Evolutionary conservation across 2,113 vertebrate species (phyloP), one percentile per base, ranked within the genome.

Genomic region (Drymodes brunneopygia): DNA sequence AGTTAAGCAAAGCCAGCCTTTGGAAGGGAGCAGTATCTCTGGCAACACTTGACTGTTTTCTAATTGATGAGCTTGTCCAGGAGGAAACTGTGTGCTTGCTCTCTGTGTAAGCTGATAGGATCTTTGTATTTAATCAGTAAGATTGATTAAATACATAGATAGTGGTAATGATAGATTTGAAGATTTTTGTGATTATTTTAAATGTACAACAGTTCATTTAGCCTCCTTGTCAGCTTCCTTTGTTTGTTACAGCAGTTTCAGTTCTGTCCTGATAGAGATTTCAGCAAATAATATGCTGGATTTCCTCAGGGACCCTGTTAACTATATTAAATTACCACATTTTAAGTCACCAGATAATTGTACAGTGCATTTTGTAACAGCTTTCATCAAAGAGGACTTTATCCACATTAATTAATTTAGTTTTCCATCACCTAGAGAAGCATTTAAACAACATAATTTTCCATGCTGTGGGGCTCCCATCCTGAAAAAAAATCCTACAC

Each of bases 321-420:
- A 81, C 82, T 74, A 19, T 86, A 86, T 90, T 94, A 90, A 96
- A 94, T 95, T 93, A 88, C 79, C 57, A 74, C 79, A 79, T 92
- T 92, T 96, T 74, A 93, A 93, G 72, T 36, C 65, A 45, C 71
- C 74, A 75, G 72, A 45, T 95, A 96, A 95, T 94, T 91, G 60
- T 93, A 77, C 74, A 71, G 81, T 82, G 47, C 36, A 56, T 92
- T 95, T 94, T 69, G 36, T 78, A 93, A 71, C 72, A 90, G 72
- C 82, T 86, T 96, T 93, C 77, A 56, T 94, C 79, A 86, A 62
- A 90, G 67, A 81, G 36, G 36, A 36, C 69, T 90, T 94, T 96
- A 95, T 70, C 72, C 95, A 60, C 72, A 74, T 92, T 92, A 93
- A 96, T 95, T 93, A 93, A 96, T 95, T 84, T 80, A 25, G 31